phyloP scores from a whole-genome alignment of 2,797 vertebrate genomes.

The Manis javanica region DNA sequence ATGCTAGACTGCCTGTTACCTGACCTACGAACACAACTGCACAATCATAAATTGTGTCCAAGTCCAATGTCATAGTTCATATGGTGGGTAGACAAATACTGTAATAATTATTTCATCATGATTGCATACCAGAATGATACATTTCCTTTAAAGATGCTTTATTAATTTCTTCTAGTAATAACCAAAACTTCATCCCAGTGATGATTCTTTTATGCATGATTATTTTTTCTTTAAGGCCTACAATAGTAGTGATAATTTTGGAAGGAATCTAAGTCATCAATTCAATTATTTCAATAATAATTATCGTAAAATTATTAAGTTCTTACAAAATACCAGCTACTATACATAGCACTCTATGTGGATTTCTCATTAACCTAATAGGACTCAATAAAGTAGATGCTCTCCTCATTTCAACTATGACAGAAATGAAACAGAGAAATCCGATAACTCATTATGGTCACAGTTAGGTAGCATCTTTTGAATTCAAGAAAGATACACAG shows the following conservation, averaged over 20 bases:
- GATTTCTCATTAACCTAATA: neutral
- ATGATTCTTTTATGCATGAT: neutral
- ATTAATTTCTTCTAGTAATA: neutral
- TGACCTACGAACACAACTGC: neutral
- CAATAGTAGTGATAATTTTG: neutral
- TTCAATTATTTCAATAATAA: neutral
- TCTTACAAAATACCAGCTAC: neutral
- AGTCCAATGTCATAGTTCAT: too few species aligned
- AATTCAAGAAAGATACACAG: neutral
- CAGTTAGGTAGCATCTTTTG: neutral
- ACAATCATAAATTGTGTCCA: neutral
- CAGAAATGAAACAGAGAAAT: neutral
- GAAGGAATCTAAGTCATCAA: neutral
- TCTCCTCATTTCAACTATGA: neutral
- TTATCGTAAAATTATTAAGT: neutral
- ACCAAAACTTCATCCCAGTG: neutral
- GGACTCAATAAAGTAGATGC: neutral
- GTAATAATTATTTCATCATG: neutral
- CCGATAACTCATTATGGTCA: neutral
- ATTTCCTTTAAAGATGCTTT: neutral
- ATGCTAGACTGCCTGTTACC: neutral
- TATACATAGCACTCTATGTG: neutral
- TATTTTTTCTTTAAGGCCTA: neutral
- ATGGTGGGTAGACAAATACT: neutral
- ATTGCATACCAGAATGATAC: too few species aligned